A percentile compares a stretch with the other conserved stretches of the same genome.
Conservation (phyloP, 2,797 vertebrate species). For the Parambassis ranga region DNA sequence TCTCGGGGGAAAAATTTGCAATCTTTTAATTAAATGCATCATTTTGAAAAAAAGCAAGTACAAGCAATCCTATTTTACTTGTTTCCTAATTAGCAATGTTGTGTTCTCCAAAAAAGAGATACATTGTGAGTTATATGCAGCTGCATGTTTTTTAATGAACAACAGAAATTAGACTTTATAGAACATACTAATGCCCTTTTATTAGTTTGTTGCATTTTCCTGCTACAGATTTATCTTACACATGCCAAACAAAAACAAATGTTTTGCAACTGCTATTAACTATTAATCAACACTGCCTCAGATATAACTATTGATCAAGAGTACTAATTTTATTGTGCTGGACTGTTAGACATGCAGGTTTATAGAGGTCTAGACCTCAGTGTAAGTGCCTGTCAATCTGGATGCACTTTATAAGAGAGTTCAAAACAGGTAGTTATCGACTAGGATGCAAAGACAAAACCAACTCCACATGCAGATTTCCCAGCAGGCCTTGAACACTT, state of each 20-base stretch:
- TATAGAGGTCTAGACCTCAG: not conserved
- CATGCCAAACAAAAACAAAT: too few species aligned
- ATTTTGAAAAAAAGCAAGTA: slow-evolving; percentile 52
- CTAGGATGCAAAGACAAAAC: slow-evolving; percentile 41
- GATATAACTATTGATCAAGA: too few species aligned
- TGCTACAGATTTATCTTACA: too few species aligned
- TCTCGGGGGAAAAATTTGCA: slow-evolving; percentile 52
- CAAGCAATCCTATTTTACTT: slow-evolving; percentile 62
- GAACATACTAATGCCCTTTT: not conserved
- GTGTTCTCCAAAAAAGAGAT: slow-evolving; percentile 23
- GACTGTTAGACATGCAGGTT: not conserved
- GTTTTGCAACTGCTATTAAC: too few species aligned
- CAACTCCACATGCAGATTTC: slow-evolving; percentile 59
- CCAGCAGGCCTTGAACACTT: slow-evolving; percentile 58
- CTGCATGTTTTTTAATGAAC: slow-evolving; percentile 31
- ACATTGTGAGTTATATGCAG: slow-evolving; percentile 23
- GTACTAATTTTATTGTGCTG: not conserved
- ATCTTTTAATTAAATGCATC: slow-evolving; percentile 64
- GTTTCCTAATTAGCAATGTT: slow-evolving; percentile 60
- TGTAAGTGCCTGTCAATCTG: not conserved
- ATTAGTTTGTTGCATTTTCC: not conserved
- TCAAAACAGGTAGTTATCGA: slow-evolving; percentile 36
- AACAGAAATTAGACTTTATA: slow-evolving; percentile 19
- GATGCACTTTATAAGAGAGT: slow-evolving; percentile 7
- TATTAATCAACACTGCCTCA: too few species aligned